Percentiles rank a stretch among this genome's conserved stretches.
Conservation (phyloP, 2,888 invertebrate species). For the Lithophane socia region DNA sequence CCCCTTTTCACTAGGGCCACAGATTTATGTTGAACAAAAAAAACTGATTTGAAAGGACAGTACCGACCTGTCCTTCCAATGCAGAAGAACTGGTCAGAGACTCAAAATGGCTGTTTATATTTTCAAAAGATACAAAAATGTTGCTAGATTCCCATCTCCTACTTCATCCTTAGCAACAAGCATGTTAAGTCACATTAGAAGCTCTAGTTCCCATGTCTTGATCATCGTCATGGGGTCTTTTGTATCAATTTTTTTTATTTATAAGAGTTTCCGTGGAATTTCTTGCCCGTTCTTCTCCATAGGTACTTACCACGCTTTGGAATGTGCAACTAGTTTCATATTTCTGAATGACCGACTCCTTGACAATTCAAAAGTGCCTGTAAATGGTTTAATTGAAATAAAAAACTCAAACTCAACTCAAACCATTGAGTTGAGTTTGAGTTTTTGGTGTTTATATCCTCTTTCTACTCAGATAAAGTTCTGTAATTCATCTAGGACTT, state of each 20-base stretch:
- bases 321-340: no score
- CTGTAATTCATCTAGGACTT: constrained; percentile 3
- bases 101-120: background rate
- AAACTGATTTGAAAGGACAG: background rate
- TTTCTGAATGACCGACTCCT: no score
- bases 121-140: background rate
- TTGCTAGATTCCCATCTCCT: background rate
- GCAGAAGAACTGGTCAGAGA: background rate
- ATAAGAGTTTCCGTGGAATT: no score
- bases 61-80: background rate
- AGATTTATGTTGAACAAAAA: background rate
- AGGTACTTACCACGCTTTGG: no score
- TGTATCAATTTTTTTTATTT: no score
- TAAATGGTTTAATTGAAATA: no score
- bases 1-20: no score
- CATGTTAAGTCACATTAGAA: background rate
- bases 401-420: no score
- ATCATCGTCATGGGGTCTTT: background rate
- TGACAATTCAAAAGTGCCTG: no score
- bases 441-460: background rate
- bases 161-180: background rate
- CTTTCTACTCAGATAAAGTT: background rate
- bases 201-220: no score
- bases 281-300: no score
- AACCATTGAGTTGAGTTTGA: no score